Percentiles rank a stretch among this genome's conserved stretches.
Conservation (phyloP, 2,797 vertebrate species). For the Pseudopleuronectes americanus region DNA sequence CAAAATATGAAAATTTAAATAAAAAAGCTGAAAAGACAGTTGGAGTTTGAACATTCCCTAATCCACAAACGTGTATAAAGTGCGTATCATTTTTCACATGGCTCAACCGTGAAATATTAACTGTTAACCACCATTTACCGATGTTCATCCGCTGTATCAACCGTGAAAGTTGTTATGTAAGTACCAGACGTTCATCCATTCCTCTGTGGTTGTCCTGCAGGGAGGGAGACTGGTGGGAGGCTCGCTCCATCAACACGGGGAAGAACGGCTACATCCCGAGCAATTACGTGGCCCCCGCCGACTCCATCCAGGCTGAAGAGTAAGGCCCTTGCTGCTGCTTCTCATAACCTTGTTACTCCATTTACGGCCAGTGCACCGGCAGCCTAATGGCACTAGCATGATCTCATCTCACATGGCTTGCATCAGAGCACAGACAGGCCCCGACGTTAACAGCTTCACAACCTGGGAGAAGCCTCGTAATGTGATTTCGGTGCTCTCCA, state of each 20-base stretch:
- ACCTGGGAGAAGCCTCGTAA: neutral
- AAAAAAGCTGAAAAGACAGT: neutral
- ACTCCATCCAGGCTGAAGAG: constrained; percentile 99
- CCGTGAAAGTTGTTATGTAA: constrained; percentile 1
- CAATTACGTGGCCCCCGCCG: constrained; percentile 97
- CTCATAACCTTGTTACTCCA: constrained; percentile 46
- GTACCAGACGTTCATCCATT: constrained; percentile 14
- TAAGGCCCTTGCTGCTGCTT: constrained; percentile 77
- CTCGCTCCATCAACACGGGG: constrained; percentile 94
- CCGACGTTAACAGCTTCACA: constrained; percentile 2
- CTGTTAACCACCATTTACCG: neutral
- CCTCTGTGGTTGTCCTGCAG: constrained; percentile 72
- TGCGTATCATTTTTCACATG: neutral
- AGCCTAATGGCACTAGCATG: constrained; percentile 32
- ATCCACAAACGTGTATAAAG: neutral
- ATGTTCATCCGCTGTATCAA: constrained; percentile 11
- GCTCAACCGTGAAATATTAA: constrained; percentile 19
- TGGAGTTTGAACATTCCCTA: neutral
- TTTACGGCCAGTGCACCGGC: constrained; percentile 1
- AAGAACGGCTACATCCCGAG: constrained; percentile 97
- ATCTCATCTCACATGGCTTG: constrained; percentile 23
- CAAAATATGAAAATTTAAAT: neutral
- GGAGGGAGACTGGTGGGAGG: constrained; percentile 99
- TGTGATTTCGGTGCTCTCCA: constrained; percentile 8
- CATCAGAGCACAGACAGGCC: constrained; percentile 1